Conservation (phyloP, 2,888 invertebrate species). For the Eulithis prunata region DNA sequence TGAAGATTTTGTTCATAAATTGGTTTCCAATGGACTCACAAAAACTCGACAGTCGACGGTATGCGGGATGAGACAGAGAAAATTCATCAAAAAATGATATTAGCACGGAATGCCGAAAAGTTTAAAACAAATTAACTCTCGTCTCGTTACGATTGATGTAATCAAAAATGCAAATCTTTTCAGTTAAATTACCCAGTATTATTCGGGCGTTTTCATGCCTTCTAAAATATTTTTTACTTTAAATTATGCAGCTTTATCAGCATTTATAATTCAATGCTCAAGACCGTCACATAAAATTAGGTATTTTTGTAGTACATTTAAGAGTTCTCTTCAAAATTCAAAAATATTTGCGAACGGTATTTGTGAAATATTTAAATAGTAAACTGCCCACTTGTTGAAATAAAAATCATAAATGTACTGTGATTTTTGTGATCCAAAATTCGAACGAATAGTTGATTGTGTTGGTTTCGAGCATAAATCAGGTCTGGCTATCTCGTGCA, state of each 20-base stretch:
- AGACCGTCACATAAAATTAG: no score
- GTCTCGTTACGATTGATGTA: slow-evolving; percentile 59
- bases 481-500: background rate
- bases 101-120: slow-evolving; percentile 35
- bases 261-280: slow-evolving; percentile 6
- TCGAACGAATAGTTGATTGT: slow-evolving; percentile 15
- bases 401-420: slow-evolving; percentile 10
- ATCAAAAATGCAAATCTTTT: slow-evolving; percentile 71
- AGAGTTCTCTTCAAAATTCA: no score
- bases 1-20: background rate
- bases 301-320: no score
- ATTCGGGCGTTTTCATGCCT: slow-evolving; percentile 31
- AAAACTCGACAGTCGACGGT: slow-evolving; percentile 8
- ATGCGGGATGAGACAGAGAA: slow-evolving; percentile 6
- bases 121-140: slow-evolving; percentile 39
- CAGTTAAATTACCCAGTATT: slow-evolving; percentile 60
- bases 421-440: no score
- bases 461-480: slow-evolving; percentile 12
- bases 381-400: slow-evolving; percentile 17
- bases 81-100: slow-evolving; percentile 38
- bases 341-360: no score
- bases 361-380: background rate
- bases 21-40: background rate
- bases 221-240: slow-evolving; percentile 32
- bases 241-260: slow-evolving; percentile 2